Base-by-base conservation (phyloP, 2,888 invertebrate species). In the Cryptocephalus moraei region DNA sequence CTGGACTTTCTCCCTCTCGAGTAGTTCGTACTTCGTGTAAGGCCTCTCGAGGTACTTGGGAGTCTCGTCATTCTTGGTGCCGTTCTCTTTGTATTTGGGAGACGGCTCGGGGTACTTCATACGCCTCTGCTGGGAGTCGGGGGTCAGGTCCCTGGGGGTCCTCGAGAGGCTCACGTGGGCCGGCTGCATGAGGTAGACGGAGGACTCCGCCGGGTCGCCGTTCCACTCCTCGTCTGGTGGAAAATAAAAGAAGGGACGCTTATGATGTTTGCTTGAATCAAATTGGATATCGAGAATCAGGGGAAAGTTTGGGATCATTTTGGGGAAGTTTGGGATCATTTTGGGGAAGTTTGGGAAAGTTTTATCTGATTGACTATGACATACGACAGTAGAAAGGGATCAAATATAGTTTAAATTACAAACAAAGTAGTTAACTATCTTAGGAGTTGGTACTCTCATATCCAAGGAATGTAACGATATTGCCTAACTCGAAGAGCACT, bases 201-300 rank as follows among this genome's bases (percentile, higher is more conserved):
- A 67, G 33, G 71, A 71, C 50, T 75, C 74, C 9, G 78, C 77
- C 12, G 78, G 77, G 56, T 81, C 79, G 52, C 78, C 77, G 41
- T 78, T 81, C 85, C 85, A 86, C 63, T 86, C 86, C 61, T 86
- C 86, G 71, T 86, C 86, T 86, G 77, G 8, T 80, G 12, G 2
- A 36, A 36, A 11, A 36, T 11, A 12, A 79, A n/a, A 62, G 11
- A 44, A 36, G 13, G 32, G 10, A 11, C 39, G 13, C 9, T 39
- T 1, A n/a, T 8, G 14, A 8, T 4, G 6, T 6, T 36, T 12
- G 6, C 2, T 22, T 22, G 6, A 22, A 22, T 6, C 2, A 22
- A 22, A 22, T 22, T 22, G 22, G 22, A 22, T 4, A 6, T 22
- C 6, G 22, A 22, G 22, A 22, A 22, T 22, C 6, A 4, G 22